These are phyloP conservation scores for Dryocosmus kuriphilus DNA, from an alignment of 2,888 invertebrate species.

Conservation along the genomic window DNA sequence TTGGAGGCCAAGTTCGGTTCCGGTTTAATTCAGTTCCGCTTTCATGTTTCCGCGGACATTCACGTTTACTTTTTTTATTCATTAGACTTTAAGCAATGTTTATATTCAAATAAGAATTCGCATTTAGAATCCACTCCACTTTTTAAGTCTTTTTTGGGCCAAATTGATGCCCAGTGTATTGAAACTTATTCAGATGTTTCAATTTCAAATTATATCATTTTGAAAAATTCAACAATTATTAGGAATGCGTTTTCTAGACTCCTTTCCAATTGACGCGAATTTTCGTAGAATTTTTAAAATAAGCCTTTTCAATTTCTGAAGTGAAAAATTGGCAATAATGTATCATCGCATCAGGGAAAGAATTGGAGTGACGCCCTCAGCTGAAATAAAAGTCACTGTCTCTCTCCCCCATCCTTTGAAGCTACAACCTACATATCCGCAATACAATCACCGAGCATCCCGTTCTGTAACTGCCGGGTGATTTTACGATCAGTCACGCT, in stretches of 20 bases:
- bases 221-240: background rate
- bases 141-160: background rate
- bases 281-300: background rate
- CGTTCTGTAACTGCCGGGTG: constrained; percentile 32
- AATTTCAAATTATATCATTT: no score
- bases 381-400: constrained; percentile 20
- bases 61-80: background rate
- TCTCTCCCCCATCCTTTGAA: constrained; percentile 5
- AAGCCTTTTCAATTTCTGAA: background rate
- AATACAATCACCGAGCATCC: constrained; percentile 30
- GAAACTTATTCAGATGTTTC: no score
- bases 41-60: constrained; percentile 32
- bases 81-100: background rate
- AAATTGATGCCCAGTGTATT: no score
- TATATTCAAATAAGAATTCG: background rate
- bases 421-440: constrained; percentile 33
- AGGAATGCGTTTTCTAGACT: background rate
- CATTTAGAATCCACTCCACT: background rate
- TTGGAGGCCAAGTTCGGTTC: constrained; percentile 40
- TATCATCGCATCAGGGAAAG: constrained; percentile 6
- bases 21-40: constrained; percentile 39
- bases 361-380: constrained; percentile 23
- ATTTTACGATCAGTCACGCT: constrained; percentile 40
- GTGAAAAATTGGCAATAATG: constrained; percentile 17
- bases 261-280: background rate